Evolutionary conservation across 2,888 invertebrate species (phyloP), one percentile per base, ranked within the genome.

Genomic region (Zhengitettix transpicula): DNA sequence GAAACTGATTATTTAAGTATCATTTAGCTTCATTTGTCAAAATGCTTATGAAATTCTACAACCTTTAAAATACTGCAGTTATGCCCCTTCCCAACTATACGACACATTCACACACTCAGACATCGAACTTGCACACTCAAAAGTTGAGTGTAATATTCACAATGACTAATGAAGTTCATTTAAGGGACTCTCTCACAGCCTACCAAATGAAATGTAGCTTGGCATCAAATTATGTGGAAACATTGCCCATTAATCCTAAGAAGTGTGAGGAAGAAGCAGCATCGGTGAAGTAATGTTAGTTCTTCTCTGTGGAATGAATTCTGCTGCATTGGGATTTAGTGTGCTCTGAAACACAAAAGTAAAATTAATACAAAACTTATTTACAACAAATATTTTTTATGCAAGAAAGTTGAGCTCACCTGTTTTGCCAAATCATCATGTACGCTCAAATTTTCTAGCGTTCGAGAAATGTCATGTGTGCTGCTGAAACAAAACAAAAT

Each of bases 291-390:
- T 17, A 28, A 28, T n/a, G 12, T 40, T 28, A 16, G 57, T 51
- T 40, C 55, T 61, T 40, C 56, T 59, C 54, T 59, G 62, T 8
- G 91, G 91, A 60, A 91, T 82, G 69, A 91, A 91, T 74, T 91
- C 90, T 0, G 87, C 88, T 1, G 91, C 91, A 66, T 90, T 78
- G 0, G 90, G 90, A 76, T 91, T 91, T 61, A 91, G 75, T 52
- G 84, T 85, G 58, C 87, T 87, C 71, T 87, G 78, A 3, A 66
- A 56, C 52, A 66, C 62, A 62, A 55, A 62, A 60, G 54, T 28
- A 28, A 28, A 28, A 42, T 15, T 16, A 42, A 15, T 42, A 40
- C 0, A 15, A 42, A 15, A 42, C 15, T 42, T 15, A 11, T n/a
- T 15, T 16, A 10, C 41, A 16, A 15, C 15, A 16, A 15, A 12